Evolutionary conservation across 2,113 vertebrate species (phyloP), one percentile per base, ranked within the genome.

Genomic region (Bungarus multicinctus): DNA sequence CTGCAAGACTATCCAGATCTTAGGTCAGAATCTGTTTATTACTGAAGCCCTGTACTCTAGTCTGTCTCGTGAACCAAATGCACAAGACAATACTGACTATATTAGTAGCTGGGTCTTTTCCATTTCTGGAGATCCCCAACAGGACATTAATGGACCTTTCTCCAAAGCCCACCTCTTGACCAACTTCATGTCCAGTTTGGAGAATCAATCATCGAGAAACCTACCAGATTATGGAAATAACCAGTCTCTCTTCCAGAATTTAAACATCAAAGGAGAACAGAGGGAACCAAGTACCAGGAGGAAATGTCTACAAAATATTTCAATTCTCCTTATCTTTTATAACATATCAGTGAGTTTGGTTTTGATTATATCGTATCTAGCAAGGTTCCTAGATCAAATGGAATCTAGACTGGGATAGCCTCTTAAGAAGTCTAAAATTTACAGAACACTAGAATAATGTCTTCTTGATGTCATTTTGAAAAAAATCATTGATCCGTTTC

Each of bases 1-100:
- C 34, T 96, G 92, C 86, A 95, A 95, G 92, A 96, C 93, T 11
- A 89, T 96, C 39, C 95, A 96, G 58, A 90, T 96, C 27, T 89
- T 95, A 69, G 94, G 95, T 10, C 95, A 96, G 88, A 95, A 96
- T 89, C 93, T 96, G 27, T 96, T 96, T 89, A 96, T 96, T 52
- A 93, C 94, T 20, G 93, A 96, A 89, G 95, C 93, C 5, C 92
- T 95, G 45, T 94, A 95, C 50, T 94, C 92, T 74, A 92, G 85
- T 34, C 90, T 92, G 18, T 85, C 34, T n/a, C 91, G 69, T 55
- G 91, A 85, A 58, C 87, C 89, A 27, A 43, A 90, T 47, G 47
- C n/a, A 14, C 53, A 57, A 22, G 88, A 85, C 6, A 89, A 34
- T 25, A 43, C 23, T 57, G 23, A 85, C 6, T 9, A n/a, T 85